Conservation (phyloP, 2,113 vertebrate species). For the Apodemus sylvaticus region DNA sequence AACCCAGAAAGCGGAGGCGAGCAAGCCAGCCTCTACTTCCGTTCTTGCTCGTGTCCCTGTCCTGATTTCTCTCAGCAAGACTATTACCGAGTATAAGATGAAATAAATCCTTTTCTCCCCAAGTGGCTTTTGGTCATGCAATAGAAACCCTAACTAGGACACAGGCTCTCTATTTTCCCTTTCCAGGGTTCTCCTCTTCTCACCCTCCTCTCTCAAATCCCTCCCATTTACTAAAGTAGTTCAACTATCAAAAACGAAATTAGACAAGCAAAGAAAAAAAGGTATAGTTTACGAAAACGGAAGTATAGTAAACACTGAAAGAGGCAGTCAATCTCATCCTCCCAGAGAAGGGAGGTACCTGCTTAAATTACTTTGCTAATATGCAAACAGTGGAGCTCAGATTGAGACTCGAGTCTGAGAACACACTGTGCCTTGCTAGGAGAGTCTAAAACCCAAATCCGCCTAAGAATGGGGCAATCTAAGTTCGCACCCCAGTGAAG, state of each 20-base stretch:
- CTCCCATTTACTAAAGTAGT: neutral
- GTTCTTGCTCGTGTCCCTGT: neutral
- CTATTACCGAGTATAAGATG: neutral
- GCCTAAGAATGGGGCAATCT: neutral
- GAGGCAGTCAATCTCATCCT: neutral
- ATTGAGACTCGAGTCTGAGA: neutral
- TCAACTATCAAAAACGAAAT: conserved; percentile 5
- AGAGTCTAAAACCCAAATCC: conserved; percentile 38
- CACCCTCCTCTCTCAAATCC: neutral
- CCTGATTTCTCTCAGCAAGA: neutral
- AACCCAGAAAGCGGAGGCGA: neutral
- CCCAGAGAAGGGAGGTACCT: neutral
- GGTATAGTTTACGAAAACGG: neutral
- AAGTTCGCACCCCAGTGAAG: neutral
- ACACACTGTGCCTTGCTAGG: neutral
- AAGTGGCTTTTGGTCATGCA: neutral
- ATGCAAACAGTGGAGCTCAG: neutral
- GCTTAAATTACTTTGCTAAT: neutral
- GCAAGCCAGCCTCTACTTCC: neutral
- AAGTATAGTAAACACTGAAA: neutral
- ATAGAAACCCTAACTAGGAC: neutral
- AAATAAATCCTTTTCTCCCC: neutral
- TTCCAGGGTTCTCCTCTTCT: neutral
- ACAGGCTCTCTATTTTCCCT: neutral
- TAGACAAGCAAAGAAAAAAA: conserved; percentile 2